Base-by-base conservation (phyloP, 1,140 invertebrate species). In the Apolygus lucorum region DNA sequence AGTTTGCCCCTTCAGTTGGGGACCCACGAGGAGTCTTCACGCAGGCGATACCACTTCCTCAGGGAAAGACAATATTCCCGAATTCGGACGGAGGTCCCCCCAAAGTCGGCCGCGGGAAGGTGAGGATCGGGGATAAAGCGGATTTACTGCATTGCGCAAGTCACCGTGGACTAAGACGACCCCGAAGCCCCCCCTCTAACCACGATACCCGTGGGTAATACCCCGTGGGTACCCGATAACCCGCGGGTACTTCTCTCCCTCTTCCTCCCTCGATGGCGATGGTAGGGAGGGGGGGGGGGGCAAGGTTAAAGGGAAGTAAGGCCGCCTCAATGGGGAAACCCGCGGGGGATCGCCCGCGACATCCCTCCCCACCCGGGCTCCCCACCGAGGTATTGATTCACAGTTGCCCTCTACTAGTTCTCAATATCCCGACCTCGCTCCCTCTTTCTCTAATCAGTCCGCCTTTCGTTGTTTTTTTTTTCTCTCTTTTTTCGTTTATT, bases 321-420 rank as follows among this genome's bases (percentile, higher is more conserved):
- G 34, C 17, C 34, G 54, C 22, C 54, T 59, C 54, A 59, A 59
- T 59, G 54, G 22, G 4, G 4, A 4, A 42, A 42, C 17, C 4
- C 4, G 17, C 34, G 34, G 8, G 54, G 54, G 13, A 59, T 17
- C 34, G 34, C 34, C 8, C 34, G 17, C 34, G 8, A 49, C 34
- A 11, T 24, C 8, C 54, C 54, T 4, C 22, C 11, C 11, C 54
- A 59, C 54, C 22, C 54, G 13, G n/a, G n/a, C 54, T 22, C 22
- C 54, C 54, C 54, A 59, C 54, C 54, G 22, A 17, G 11, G 54
- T 59, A 59, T 59, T 59, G 54, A 59, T 59, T 59, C 22, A 59
- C 54, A 59, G 54, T 59, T 22, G 54, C 54, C 22, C 54, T 59
- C 54, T 24, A 24, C 54, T 59, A 59, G 54, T 59, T 59, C 54